A percentile compares a stretch with the other conserved stretches of the same genome.
Evolutionary conservation across 2,113 vertebrate species (phyloP).

Genomic region (Candoia aspera): DNA sequence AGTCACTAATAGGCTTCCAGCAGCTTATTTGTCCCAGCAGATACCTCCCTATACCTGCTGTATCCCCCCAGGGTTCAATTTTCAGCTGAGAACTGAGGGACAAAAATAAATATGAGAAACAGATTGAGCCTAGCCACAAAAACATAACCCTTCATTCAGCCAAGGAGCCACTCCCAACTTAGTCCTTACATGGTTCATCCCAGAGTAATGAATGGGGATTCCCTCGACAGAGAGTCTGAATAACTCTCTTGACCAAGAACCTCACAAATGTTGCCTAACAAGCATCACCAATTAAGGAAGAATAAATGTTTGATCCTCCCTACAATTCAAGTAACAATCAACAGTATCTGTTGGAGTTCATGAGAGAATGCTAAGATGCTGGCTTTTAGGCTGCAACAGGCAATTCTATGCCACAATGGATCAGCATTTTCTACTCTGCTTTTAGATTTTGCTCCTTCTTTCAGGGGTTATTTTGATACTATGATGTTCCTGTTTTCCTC

Average conservation of each 20-base stretch:
- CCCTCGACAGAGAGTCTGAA: not conserved
- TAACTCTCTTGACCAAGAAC: rapidly evolving
- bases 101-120: not conserved
- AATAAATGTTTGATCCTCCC: too few relatives aligned
- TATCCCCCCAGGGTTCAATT: not conserved
- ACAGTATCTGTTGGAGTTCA: not conserved
- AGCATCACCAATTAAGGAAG: not conserved
- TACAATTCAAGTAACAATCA: not conserved
- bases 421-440: not conserved
- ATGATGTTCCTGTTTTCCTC: not conserved
- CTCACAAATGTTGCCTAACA: not conserved
- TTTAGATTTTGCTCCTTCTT: not conserved
- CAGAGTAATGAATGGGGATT: not conserved
- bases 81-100: not conserved
- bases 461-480: not conserved
- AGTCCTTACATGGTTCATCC: not conserved
- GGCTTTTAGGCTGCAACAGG: not conserved
- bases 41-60: not conserved
- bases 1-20: not conserved
- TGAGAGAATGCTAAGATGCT: not conserved
- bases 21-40: not conserved
- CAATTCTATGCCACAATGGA: not conserved
- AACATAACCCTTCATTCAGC: not conserved
- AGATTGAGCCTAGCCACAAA: not conserved
- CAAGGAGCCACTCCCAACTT: not conserved